These are phyloP conservation scores for Anguilla marmorata DNA, from an alignment of 2,797 vertebrate species.

Conservation along the genomic window DNA sequence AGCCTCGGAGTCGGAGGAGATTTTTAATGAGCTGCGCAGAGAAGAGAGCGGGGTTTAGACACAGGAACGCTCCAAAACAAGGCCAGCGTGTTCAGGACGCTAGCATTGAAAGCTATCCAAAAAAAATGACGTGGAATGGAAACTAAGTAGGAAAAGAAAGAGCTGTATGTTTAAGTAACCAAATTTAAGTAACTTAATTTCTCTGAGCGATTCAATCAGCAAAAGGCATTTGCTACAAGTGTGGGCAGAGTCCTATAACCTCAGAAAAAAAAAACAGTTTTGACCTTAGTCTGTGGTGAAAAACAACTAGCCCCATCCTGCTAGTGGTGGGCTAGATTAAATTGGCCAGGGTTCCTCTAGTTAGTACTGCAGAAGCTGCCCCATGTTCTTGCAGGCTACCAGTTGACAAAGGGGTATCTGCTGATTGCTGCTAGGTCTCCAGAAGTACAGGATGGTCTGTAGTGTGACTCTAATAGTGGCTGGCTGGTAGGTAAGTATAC, in stretches of 20 bases:
- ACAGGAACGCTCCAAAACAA: background rate
- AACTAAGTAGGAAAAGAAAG: background rate
- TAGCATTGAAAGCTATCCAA: background rate
- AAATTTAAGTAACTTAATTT: background rate
- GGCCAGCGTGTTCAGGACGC: background rate
- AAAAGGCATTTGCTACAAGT: background rate
- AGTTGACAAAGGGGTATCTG: background rate
- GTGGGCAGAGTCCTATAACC: background rate
- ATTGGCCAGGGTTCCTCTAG: background rate
- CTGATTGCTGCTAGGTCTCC: background rate
- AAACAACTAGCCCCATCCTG: background rate
- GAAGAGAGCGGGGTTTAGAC: background rate
- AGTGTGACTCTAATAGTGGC: background rate
- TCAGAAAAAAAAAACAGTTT: background rate
- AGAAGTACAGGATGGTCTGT: background rate
- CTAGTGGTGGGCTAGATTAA: background rate
- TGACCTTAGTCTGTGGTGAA: background rate
- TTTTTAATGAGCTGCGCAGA: background rate
- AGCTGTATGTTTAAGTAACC: background rate
- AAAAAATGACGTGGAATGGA: background rate
- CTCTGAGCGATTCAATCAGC: background rate
- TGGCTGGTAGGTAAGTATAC: background rate
- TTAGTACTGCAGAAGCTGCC: background rate
- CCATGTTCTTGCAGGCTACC: background rate
- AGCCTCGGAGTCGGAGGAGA: background rate